These are phyloP conservation scores for Halichondria panicea DNA, from an alignment of 37 sponge, comb jelly and placozoan species.

Conservation along the genomic window DNA sequence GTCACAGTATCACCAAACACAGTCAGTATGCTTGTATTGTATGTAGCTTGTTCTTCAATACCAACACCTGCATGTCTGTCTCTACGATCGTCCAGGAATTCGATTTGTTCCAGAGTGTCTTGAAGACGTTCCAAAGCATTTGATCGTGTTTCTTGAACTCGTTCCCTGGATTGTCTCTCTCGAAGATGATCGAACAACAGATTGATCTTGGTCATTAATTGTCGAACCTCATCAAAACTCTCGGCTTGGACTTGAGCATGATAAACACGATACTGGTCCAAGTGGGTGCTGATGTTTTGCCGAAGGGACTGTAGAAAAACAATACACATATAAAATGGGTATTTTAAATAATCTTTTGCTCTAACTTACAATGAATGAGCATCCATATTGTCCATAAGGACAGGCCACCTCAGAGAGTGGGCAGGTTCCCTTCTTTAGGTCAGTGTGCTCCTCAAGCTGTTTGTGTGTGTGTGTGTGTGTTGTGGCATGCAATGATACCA, in stretches of 20 bases:
- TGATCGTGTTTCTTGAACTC: slow-evolving; percentile 8
- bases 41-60: slow-evolving; percentile 3
- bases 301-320: slow-evolving; percentile 14
- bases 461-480: too few species aligned
- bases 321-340: too few species aligned
- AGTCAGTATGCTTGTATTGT: not conserved
- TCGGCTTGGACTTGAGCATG: slow-evolving; percentile 41
- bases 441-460: slow-evolving; percentile 45
- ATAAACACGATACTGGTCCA: slow-evolving; percentile 18
- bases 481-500: too few species aligned
- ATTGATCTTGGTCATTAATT: not conserved
- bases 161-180: slow-evolving; percentile 5
- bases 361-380: slow-evolving; percentile 51
- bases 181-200: not conserved
- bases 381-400: slow-evolving; percentile 36
- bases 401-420: slow-evolving; percentile 47
- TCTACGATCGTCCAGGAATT: slow-evolving; percentile 7
- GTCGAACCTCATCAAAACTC: not conserved
- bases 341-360: too few species aligned
- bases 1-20: too few species aligned
- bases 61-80: not conserved
- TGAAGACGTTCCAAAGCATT: slow-evolving; percentile 6
- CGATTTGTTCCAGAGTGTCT: slow-evolving; percentile 19
- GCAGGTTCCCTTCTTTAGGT: slow-evolving; percentile 33
- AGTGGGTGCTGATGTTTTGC: slow-evolving; percentile 9